Evolutionary conservation across 2,113 vertebrate species (phyloP).

Genomic region (Nothoprocta perdicaria): DNA sequence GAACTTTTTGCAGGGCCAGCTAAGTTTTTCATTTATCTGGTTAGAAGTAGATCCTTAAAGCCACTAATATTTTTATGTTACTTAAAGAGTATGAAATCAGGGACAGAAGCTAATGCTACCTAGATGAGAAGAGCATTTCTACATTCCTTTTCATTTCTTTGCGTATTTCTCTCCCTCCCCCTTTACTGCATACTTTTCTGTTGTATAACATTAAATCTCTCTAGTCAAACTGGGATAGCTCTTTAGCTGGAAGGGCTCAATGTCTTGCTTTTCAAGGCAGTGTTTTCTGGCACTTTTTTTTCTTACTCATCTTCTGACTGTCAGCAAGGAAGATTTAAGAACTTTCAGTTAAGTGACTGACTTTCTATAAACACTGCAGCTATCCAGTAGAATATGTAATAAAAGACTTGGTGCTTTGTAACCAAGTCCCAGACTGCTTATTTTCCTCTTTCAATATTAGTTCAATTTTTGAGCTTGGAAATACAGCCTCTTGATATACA

Average conservation of each 20-base stretch:
- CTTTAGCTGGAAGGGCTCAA: background rate
- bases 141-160: background rate
- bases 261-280: background rate
- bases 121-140: background rate
- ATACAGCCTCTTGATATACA: background rate
- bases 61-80: background rate
- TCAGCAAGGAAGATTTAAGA: constrained; percentile 50
- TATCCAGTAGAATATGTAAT: background rate
- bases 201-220: background rate
- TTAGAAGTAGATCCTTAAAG: background rate
- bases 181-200: background rate
- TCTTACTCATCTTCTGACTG: constrained; percentile 33
- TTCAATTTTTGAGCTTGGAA: background rate
- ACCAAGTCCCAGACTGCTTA: background rate
- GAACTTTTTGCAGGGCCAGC: background rate
- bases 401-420: background rate
- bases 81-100: background rate
- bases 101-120: background rate
- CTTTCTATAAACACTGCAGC: constrained; percentile 3
- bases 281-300: constrained; percentile 1
- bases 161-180: background rate
- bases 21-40: background rate
- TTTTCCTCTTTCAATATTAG: background rate
- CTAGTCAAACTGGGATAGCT: background rate
- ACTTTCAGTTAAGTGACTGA: background rate